These are phyloP conservation scores for Blera fallax DNA, from an alignment of 2,888 invertebrate species.

Conservation along the genomic window DNA sequence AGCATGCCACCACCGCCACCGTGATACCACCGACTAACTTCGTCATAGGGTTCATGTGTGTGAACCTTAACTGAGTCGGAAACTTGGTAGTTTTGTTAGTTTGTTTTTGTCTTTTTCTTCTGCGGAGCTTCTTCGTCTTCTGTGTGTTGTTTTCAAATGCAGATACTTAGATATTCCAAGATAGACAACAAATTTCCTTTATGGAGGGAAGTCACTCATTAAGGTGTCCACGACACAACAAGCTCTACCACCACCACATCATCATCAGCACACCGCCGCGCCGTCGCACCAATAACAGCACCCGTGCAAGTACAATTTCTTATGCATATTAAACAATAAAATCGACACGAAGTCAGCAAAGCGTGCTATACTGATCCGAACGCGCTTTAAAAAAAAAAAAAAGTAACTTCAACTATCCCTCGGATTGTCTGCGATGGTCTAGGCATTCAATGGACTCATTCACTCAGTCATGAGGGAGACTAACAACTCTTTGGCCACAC, in stretches of 20 bases:
- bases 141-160: conserved; percentile 44
- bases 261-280: neutral
- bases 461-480: conserved; percentile 43
- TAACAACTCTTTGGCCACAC: conserved; percentile 33
- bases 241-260: conserved; percentile 11
- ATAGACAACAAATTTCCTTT: conserved; percentile 63
- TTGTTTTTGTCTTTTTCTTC: conserved; percentile 5
- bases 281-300: neutral
- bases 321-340: conserved; percentile 72
- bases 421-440: conserved; percentile 39
- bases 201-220: conserved; percentile 67
- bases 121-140: conserved; percentile 6
- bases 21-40: conserved; percentile 60
- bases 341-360: conserved; percentile 67
- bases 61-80: conserved; percentile 55
- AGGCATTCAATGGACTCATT: conserved; percentile 30
- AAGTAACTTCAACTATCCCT: conserved; percentile 20
- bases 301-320: conserved; percentile 54
- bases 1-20: conserved; percentile 56
- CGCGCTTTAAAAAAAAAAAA: conserved; percentile 11
- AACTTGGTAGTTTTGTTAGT: conserved; percentile 7
- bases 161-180: conserved; percentile 65
- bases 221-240: conserved; percentile 50
- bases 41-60: conserved; percentile 64
- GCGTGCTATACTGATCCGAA: conserved; percentile 65